A percentile compares a stretch with the other conserved stretches of the same genome.
phyloP scores from a whole-genome alignment of 2,888 invertebrate species.

The Scelioninae gen. 1 region DNA sequence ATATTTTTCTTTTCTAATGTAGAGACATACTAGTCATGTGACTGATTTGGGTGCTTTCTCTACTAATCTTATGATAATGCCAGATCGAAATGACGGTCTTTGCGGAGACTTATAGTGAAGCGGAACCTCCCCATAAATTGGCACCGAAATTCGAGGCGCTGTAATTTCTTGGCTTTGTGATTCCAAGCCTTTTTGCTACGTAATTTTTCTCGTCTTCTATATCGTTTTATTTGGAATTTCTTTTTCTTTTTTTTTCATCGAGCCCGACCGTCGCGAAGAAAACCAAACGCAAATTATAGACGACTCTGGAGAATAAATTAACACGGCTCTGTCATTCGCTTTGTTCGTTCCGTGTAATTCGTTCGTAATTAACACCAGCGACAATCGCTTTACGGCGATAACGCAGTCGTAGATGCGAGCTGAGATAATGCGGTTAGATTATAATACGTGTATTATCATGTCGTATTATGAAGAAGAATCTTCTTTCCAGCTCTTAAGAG shows the following conservation, averaged over 20 bases:
- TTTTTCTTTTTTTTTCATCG: too few species aligned
- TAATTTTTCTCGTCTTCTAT: too few species aligned
- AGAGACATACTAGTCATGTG: not conserved
- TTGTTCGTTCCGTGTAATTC: slow-evolving; percentile 56
- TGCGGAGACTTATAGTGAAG: too few species aligned
- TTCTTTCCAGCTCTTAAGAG: slow-evolving; percentile 20
- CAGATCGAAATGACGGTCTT: slow-evolving; percentile 70
- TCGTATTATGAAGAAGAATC: slow-evolving; percentile 34
- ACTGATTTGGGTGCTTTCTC: slow-evolving; percentile 26
- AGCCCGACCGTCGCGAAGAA: slow-evolving; percentile 48
- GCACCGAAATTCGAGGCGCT: slow-evolving; percentile 72
- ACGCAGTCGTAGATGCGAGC: slow-evolving; percentile 16
- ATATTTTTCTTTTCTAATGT: slow-evolving; percentile 5
- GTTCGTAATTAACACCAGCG: slow-evolving; percentile 59
- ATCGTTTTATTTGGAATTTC: too few species aligned
- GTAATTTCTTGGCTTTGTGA: slow-evolving; percentile 76
- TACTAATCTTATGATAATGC: slow-evolving; percentile 73
- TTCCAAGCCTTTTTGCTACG: too few species aligned
- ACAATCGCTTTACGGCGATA: slow-evolving; percentile 57
- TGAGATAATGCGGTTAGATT: slow-evolving; percentile 43
- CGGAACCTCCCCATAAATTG: slow-evolving; percentile 67
- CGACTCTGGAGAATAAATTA: slow-evolving; percentile 58
- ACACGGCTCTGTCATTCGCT: slow-evolving; percentile 51
- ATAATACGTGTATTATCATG: slow-evolving; percentile 44
- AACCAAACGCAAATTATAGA: slow-evolving; percentile 58